Conservation (phyloP, 1,140 invertebrate genomes). For the Portunus trituberculatus region DNA sequence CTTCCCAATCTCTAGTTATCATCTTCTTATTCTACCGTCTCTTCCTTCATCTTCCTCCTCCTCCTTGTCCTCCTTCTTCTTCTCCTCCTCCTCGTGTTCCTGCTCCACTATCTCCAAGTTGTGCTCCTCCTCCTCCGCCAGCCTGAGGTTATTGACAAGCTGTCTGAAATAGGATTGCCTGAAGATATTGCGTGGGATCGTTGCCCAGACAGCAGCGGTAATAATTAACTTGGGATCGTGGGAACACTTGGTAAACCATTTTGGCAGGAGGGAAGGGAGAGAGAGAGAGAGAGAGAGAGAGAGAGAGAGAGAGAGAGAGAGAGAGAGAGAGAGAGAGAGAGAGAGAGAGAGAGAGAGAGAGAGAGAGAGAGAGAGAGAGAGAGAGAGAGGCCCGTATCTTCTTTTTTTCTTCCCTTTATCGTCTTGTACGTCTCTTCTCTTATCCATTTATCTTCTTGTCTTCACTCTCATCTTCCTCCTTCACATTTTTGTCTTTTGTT, state of each 20-base stretch:
- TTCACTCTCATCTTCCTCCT: no score
- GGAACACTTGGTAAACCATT: slow-evolving; percentile 63
- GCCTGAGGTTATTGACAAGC: slow-evolving; percentile 57
- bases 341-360: not conserved
- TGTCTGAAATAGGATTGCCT: slow-evolving; percentile 54
- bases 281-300: not conserved
- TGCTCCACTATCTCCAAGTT: not conserved
- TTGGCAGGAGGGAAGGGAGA: not conserved
- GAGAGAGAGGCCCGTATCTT: not conserved
- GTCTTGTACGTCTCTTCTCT: not conserved
- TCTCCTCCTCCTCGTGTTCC: not conserved
- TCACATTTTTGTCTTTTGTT: not conserved
- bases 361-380: not conserved
- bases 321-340: slow-evolving; percentile 38
- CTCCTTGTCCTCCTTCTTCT: not conserved
- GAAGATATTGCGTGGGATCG: slow-evolving; percentile 59
- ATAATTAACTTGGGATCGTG: slow-evolving; percentile 51
- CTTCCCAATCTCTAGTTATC: not conserved
- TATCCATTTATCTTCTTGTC: not conserved
- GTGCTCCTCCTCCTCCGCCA: not conserved
- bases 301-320: not conserved
- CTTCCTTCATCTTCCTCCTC: not conserved
- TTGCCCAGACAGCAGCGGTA: slow-evolving; percentile 50
- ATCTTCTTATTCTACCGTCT: no score
- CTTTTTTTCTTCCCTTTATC: not conserved